A percentile compares a stretch with the other conserved stretches of the same genome.
Evolutionary conservation across 2,888 invertebrate species (phyloP).

Genomic region (Polydrusus pterygomalis): DNA sequence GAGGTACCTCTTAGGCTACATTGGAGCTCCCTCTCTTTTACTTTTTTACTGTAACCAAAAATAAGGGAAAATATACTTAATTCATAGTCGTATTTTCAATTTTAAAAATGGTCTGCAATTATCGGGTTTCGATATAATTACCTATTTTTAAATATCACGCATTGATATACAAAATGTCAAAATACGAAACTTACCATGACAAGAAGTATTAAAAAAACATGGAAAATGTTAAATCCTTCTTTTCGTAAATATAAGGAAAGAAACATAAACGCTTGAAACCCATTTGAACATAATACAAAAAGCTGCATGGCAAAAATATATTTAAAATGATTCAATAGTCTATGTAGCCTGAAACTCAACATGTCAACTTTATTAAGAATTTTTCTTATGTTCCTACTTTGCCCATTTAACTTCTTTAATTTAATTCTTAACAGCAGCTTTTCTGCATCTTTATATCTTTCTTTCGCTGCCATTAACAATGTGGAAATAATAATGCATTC

Average conservation of each 20-base stretch:
- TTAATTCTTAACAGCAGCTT: not conserved
- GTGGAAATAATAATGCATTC: not conserved
- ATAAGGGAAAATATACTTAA: no score
- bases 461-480: not conserved
- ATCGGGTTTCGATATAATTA: no score
- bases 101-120: no score
- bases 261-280: not conserved
- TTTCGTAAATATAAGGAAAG: not conserved
- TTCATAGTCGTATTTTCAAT: no score
- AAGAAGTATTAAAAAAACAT: not conserved
- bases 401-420: not conserved
- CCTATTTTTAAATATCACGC: no score
- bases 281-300: not conserved
- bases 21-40: no score
- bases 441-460: not conserved
- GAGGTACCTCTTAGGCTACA: no score
- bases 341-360: not conserved
- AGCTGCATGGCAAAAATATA: not conserved
- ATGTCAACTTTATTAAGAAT: not conserved
- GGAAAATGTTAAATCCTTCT: not conserved
- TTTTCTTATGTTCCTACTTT: not conserved
- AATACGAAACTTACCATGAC: not conserved
- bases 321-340: not conserved
- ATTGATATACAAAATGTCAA: no score
- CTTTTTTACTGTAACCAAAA: no score